These are phyloP conservation scores for Linnaemya tessellans DNA, from an alignment of 2,888 invertebrate genomes.

Conservation along the genomic window DNA sequence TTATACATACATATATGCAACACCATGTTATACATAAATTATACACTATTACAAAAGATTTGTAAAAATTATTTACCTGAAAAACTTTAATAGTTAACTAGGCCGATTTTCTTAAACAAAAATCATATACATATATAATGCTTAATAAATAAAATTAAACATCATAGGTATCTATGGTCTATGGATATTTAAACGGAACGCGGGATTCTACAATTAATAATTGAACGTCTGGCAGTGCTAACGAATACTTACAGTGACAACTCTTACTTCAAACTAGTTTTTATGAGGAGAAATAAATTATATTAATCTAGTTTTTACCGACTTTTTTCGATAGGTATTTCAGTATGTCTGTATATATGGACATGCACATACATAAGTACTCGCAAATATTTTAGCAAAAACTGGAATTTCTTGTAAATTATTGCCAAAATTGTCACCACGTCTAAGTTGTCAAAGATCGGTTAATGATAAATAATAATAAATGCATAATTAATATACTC, in stretches of 20 bases:
- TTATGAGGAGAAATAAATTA: neutral
- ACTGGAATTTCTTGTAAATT: conserved; percentile 26
- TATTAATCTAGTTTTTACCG: neutral
- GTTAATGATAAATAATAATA: conserved; percentile 28
- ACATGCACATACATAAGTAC: neutral
- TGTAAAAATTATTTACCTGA: no score
- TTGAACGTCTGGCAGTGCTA: neutral
- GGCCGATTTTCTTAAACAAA: no score
- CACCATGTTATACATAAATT: no score
- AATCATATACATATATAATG: no score
- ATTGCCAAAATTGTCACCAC: conserved; percentile 10
- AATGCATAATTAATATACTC: neutral
- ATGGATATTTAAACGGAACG: no score
- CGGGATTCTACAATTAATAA: neutral
- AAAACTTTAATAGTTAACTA: no score
- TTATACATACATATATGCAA: no score
- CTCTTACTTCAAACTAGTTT: neutral
- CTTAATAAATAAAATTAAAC: no score
- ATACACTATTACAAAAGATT: no score
- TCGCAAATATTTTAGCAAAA: neutral
- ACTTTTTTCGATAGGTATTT: no score
- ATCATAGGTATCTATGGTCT: no score
- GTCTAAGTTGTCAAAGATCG: conserved; percentile 29
- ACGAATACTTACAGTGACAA: neutral
- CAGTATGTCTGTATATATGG: no score